These are phyloP conservation scores for Pheosia gnoma DNA, from an alignment of 2,888 invertebrate genomes.

Conservation along the genomic window DNA sequence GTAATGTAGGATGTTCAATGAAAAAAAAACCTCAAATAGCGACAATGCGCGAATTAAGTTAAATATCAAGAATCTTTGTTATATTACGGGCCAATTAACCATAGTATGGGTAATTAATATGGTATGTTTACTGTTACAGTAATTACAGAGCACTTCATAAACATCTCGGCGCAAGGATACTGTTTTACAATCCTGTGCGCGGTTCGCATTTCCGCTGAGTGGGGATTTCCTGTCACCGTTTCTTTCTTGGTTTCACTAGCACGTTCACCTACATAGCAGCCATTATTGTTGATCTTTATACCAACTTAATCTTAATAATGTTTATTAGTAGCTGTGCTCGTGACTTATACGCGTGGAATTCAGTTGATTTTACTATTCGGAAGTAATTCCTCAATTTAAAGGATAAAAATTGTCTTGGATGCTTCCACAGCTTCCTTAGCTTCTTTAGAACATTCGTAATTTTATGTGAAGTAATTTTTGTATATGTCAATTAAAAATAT, in stretches of 20 bases:
- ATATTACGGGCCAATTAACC: slow-evolving; percentile 49
- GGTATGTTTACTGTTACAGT: slow-evolving; percentile 64
- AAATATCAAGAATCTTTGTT: slow-evolving; percentile 35
- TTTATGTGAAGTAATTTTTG: too few relatives aligned
- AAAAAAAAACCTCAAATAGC: slow-evolving; percentile 33
- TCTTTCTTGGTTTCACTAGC: slow-evolving; percentile 45
- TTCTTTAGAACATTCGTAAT: too few relatives aligned
- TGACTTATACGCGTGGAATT: too few relatives aligned
- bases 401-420: too few relatives aligned
- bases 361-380: too few relatives aligned
- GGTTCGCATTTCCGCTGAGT: slow-evolving; percentile 52
- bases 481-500: too few relatives aligned
- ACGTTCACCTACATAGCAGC: slow-evolving; percentile 23
- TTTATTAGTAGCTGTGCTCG: too few relatives aligned
- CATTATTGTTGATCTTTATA: background rate
- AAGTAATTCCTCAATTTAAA: too few relatives aligned
- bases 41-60: slow-evolving; percentile 29
- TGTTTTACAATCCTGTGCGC: slow-evolving; percentile 51
- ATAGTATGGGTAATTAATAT: slow-evolving; percentile 59
- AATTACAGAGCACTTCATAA: slow-evolving; percentile 79
- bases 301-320: too few relatives aligned
- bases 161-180: slow-evolving; percentile 64
- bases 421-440: too few relatives aligned
- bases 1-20: slow-evolving; percentile 2
- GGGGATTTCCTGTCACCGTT: slow-evolving; percentile 66